A percentile compares a stretch with the other conserved stretches of the same genome.
phyloP scores from a whole-genome alignment of 2,797 vertebrate genomes.

The Anniella stebbinsi region DNA sequence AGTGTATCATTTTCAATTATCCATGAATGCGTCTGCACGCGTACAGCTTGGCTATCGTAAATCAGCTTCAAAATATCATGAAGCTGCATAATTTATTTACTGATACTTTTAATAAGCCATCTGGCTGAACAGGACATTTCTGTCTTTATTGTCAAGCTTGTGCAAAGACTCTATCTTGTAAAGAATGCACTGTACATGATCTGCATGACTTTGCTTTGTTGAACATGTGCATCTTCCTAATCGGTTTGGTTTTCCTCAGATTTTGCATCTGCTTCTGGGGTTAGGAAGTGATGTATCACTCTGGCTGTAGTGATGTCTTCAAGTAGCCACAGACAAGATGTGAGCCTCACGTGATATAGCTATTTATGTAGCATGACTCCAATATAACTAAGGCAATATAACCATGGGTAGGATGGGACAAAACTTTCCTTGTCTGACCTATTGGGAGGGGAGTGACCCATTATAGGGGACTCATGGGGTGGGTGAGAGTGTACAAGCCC shows the following conservation, averaged over 20 bases:
- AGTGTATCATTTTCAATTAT: slow-evolving; percentile 71
- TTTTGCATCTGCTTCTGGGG: background rate
- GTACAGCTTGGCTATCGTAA: slow-evolving; percentile 57
- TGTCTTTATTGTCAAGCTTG: slow-evolving; percentile 33
- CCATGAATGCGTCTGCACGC: slow-evolving; percentile 60
- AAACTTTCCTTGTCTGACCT: background rate
- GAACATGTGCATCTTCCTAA: background rate
- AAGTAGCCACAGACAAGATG: background rate
- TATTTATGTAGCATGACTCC: background rate
- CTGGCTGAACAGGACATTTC: slow-evolving; percentile 23
- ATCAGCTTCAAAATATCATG: slow-evolving; percentile 60
- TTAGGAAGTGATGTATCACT: background rate
- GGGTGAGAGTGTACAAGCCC: background rate
- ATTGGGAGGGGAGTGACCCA: background rate
- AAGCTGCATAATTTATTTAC: slow-evolving; percentile 55
- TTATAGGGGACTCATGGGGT: too few species aligned
- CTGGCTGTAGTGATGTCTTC: background rate
- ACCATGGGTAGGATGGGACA: background rate
- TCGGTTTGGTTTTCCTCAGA: background rate
- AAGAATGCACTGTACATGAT: slow-evolving; percentile 13
- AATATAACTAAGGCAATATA: background rate
- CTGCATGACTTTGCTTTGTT: slow-evolving; percentile 23
- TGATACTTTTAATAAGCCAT: slow-evolving; percentile 57
- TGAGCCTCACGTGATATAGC: background rate
- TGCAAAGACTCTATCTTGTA: slow-evolving; percentile 13